A percentile compares a stretch with the other conserved stretches of the same genome.
Conservation (phyloP, 2,797 vertebrate genomes). For the Bradypus variegatus region DNA sequence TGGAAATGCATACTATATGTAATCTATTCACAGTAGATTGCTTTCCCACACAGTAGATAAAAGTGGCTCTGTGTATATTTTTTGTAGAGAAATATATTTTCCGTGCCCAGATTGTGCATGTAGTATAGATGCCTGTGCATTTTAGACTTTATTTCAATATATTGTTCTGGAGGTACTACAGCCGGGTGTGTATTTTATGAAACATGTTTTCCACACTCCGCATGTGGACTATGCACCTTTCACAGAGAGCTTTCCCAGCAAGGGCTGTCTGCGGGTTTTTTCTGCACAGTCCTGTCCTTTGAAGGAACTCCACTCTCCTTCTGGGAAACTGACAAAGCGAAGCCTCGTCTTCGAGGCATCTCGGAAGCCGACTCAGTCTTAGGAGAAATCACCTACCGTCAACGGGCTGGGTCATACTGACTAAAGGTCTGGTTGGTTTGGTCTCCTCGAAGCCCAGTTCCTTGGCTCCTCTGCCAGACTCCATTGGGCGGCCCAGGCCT, state of each 20-base stretch:
- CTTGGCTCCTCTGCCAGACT: not conserved
- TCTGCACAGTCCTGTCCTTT: not conserved
- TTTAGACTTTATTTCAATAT: not conserved
- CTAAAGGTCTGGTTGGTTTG: not conserved
- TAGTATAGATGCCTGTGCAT: not conserved
- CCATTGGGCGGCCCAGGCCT: not conserved
- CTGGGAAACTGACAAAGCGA: not conserved
- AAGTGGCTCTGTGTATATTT: not conserved
- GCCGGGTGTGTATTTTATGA: not conserved
- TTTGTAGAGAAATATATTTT: slow-evolving; percentile 5
- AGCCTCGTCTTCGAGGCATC: not conserved
- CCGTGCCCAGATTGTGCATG: not conserved
- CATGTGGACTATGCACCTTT: not conserved
- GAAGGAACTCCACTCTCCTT: not conserved
- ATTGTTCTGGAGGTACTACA: not conserved
- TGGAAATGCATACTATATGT: not conserved
- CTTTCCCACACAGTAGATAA: not conserved
- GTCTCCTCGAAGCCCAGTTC: not conserved
- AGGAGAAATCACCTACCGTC: not conserved
- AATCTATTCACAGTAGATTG: not conserved
- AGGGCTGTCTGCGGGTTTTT: not conserved
- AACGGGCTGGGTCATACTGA: not conserved
- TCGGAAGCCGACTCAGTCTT: not conserved
- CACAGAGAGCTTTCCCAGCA: not conserved
- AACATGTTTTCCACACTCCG: not conserved